Evolutionary conservation across 2,797 vertebrate genomes (phyloP).

Genomic region (Hippocampus kuda): DNA sequence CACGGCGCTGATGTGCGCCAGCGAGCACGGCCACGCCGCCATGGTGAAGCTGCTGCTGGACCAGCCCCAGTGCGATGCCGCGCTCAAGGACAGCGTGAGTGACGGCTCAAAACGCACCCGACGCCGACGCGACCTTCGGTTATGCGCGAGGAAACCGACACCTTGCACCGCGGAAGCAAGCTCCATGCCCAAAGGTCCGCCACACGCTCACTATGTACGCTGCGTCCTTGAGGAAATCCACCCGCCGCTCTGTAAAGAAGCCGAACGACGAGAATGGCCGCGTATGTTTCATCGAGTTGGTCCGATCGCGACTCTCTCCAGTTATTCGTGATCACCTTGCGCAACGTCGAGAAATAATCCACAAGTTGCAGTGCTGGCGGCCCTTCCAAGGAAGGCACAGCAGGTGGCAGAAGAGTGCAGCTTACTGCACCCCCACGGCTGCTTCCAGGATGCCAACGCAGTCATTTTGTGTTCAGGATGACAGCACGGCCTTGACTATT

Average conservation of each 20-base stretch:
- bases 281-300: accelerated
- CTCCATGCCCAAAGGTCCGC: no score
- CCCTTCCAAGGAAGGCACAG: background rate
- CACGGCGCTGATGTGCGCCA: constrained; percentile 94
- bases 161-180: background rate
- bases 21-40: constrained; percentile 88
- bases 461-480: constrained; percentile 68
- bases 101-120: constrained; percentile 37
- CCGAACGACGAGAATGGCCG: no score
- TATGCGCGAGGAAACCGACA: background rate
- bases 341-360: background rate
- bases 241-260: no score
- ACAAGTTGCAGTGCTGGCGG: background rate
- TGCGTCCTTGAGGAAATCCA: no score
- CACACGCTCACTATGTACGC: no score
- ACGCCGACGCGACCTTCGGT: no score
- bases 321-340: no score
- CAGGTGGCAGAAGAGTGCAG: background rate
- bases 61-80: constrained; percentile 78
- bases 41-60: constrained; percentile 85
- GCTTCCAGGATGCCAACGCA: no score
- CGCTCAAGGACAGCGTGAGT: constrained; percentile 81
- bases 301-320: no score
- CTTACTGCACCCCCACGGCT: no score
- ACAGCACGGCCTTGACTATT: constrained; percentile 90